These are phyloP conservation scores for Nymphicus hollandicus DNA, from an alignment of 2,113 vertebrate genomes.

Conservation along the genomic window DNA sequence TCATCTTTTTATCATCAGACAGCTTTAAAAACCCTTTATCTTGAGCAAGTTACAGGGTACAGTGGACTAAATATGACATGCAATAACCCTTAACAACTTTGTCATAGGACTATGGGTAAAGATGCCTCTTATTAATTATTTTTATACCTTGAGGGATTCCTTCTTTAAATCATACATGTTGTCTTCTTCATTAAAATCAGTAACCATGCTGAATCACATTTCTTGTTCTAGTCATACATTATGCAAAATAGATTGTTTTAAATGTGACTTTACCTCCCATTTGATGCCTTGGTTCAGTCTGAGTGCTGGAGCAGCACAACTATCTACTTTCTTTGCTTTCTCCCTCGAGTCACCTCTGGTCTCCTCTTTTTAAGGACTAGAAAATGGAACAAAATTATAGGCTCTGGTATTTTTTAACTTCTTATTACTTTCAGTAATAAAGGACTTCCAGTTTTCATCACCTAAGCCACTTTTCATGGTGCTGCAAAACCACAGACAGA, in stretches of 20 bases:
- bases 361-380: background rate
- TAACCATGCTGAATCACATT: background rate
- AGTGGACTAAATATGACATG: background rate
- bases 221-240: background rate
- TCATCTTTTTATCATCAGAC: constrained; percentile 12
- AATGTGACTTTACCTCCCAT: background rate
- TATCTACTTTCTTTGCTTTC: background rate
- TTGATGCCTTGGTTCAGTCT: background rate
- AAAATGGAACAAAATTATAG: background rate
- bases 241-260: background rate
- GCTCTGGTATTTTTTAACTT: background rate
- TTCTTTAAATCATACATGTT: background rate
- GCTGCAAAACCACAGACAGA: background rate
- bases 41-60: constrained; percentile 20
- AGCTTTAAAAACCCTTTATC: constrained; percentile 20
- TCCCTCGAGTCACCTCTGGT: background rate
- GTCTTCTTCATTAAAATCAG: background rate
- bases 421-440: background rate
- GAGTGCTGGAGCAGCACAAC: background rate
- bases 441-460: background rate
- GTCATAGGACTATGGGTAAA: background rate
- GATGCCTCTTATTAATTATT: background rate
- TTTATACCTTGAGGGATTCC: background rate
- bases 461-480: background rate
- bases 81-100: background rate